Evolutionary conservation across 2,888 invertebrate species (phyloP), one percentile per base, ranked within the genome.

Genomic region (Cerceris rybyensis): DNA sequence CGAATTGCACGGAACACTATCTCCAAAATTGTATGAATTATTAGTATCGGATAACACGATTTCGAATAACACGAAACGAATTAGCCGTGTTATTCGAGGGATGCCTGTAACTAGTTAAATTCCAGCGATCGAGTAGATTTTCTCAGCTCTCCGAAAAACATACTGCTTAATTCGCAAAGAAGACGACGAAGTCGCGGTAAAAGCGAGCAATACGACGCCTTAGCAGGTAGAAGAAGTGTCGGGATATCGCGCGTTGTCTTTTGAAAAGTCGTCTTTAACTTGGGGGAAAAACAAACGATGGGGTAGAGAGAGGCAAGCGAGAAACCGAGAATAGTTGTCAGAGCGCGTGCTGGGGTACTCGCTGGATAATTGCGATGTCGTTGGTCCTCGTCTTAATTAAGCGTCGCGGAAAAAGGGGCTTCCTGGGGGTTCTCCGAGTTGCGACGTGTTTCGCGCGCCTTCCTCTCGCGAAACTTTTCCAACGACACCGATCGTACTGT

Each of bases 331-430:
- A 80, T 79, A 49, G 75, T 81, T 79, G 86, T 81, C 86, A 80
- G 64, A 46, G 46, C 46, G 59, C 74, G 74, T 81, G 73, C 83
- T 84, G 74, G 84, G 67, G 78, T 78, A 78, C 81, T 86, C 84
- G 82, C 80, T 60, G 83, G 76, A 84, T 86, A 86, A 86, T 86
- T 85, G 83, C 86, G 73, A 81, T 78, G 86, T 76, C 84, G 84
- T 80, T 82, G 80, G 83, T 85, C 80, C 83, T 82, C 83, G 84
- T 83, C 77, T 80, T 85, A 86, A 86, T 86, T 86, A 86, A 84
- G 79, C 86, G 58, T 65, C 42, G 75, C n/a, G 58, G 75, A 28
- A 28, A 28, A 28, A 28, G 28, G 28, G 28, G 28, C 28, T 28
- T 28, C 28, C 28, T 4, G 28, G n/a, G 50, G 75, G 65, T 63